These are phyloP conservation scores for Tichodroma muraria DNA, from an alignment of 2,113 vertebrate genomes.

Conservation along the genomic window DNA sequence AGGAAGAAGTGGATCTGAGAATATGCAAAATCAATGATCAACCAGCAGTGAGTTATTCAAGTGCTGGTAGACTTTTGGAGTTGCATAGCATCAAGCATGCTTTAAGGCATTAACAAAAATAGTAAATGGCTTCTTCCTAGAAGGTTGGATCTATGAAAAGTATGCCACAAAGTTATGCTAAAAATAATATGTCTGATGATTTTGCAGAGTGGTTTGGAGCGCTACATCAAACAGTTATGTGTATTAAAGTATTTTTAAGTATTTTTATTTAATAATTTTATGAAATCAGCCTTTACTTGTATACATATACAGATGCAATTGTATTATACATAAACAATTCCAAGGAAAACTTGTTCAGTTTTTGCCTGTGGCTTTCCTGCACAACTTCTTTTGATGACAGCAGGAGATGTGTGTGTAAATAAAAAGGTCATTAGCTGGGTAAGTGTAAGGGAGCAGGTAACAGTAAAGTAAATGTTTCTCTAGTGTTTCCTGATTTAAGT, in stretches of 20 bases:
- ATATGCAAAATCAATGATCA: neutral
- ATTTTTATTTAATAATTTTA: neutral
- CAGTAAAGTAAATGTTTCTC: neutral
- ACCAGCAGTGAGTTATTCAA: neutral
- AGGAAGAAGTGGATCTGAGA: neutral
- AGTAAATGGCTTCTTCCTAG: neutral
- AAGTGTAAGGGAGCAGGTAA: neutral
- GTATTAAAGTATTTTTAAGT: neutral
- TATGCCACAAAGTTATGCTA: neutral
- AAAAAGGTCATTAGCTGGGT: neutral
- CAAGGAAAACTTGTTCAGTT: neutral
- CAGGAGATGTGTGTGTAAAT: neutral
- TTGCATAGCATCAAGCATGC: neutral
- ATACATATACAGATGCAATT: neutral
- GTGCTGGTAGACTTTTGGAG: neutral
- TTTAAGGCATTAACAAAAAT: neutral
- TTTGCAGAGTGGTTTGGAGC: neutral
- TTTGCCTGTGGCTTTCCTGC: neutral
- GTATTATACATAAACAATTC: neutral
- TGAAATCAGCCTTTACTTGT: neutral
- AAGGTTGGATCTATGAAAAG: neutral
- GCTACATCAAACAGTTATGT: neutral
- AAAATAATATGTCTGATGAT: neutral
- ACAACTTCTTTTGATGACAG: neutral
- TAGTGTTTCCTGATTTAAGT: neutral